Percentiles rank a stretch among this genome's conserved stretches.
Conservation (phyloP, 2,113 vertebrate genomes). For the Uria aalge region DNA sequence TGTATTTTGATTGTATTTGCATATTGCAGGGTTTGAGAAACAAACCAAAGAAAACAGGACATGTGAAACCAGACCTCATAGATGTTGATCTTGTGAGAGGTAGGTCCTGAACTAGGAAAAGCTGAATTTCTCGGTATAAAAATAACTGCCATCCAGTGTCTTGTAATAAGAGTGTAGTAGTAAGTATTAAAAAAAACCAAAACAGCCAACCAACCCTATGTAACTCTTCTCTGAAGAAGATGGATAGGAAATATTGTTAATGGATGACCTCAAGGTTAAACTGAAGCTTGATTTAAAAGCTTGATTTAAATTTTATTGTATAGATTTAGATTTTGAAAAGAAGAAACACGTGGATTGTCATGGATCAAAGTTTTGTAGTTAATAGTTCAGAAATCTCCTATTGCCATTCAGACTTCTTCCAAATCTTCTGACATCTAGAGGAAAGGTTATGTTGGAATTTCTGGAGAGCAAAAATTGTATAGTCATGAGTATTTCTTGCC, state of each 20-base stretch:
- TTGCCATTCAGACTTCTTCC: background rate
- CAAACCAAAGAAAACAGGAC: slow-evolving; percentile 99
- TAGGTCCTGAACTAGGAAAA: slow-evolving; percentile 65
- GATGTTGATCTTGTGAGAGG: slow-evolving; percentile 99
- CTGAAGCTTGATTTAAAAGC: background rate
- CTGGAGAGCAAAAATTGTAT: background rate
- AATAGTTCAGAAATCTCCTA: background rate
- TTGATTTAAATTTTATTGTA: background rate
- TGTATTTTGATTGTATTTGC: slow-evolving; percentile 32
- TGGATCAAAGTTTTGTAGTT: background rate
- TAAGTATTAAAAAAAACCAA: background rate
- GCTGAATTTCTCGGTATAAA: background rate
- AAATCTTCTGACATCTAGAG: background rate
- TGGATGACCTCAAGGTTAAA: background rate
- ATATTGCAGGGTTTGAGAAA: slow-evolving; percentile 92
- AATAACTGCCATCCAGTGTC: background rate
- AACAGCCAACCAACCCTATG: accelerated
- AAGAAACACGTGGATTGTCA: background rate
- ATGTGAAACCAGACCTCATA: slow-evolving; percentile 98
- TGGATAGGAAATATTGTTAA: background rate
- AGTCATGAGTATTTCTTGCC: background rate
- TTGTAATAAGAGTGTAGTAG: background rate
- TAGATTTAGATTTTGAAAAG: background rate
- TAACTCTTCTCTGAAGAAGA: background rate
- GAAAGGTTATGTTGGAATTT: background rate